Percentiles rank a stretch among this genome's conserved stretches.
Evolutionary conservation across 2,113 vertebrate species (phyloP).

Genomic region (Gallinago jamesoni): DNA sequence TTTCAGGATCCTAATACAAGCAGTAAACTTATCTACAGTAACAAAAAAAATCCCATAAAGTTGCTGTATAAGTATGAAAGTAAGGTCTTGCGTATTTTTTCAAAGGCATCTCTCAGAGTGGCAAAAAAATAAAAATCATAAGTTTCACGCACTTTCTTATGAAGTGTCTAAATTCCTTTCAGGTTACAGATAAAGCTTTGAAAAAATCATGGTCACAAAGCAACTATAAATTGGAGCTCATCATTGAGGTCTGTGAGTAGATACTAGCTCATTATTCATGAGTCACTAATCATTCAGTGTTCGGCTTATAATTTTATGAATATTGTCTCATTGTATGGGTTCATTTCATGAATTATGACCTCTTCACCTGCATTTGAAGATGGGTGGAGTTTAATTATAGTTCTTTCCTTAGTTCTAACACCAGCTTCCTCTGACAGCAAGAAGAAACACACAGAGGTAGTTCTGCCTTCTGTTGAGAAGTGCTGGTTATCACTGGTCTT

Average conservation of each 20-base stretch:
- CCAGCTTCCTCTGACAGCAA: not conserved
- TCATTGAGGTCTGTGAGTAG: not conserved
- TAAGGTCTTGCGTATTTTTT: not conserved
- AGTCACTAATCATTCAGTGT: slow-evolving; percentile 3
- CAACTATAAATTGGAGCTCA: not conserved
- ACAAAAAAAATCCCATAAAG: not conserved
- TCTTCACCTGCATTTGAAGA: not conserved
- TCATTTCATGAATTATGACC: not conserved
- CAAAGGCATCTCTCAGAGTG: not conserved
- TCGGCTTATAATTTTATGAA: not conserved
- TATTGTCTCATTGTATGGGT: not conserved
- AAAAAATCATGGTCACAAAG: not conserved
- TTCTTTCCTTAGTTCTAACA: not conserved
- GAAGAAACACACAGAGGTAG: not conserved
- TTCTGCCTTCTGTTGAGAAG: not conserved
- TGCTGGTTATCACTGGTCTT: not conserved
- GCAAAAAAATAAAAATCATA: not conserved
- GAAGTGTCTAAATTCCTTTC: not conserved
- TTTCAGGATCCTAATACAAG: not conserved
- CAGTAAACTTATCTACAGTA: not conserved
- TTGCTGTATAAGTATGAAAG: not conserved
- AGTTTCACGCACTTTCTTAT: not conserved
- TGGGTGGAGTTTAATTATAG: slow-evolving; percentile 41
- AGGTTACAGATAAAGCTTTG: not conserved
- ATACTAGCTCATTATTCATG: not conserved